Evolutionary conservation across 37 sponge, comb jelly and placozoan species (phyloP).

Genomic region (Mnemiopsis leidyi): DNA sequence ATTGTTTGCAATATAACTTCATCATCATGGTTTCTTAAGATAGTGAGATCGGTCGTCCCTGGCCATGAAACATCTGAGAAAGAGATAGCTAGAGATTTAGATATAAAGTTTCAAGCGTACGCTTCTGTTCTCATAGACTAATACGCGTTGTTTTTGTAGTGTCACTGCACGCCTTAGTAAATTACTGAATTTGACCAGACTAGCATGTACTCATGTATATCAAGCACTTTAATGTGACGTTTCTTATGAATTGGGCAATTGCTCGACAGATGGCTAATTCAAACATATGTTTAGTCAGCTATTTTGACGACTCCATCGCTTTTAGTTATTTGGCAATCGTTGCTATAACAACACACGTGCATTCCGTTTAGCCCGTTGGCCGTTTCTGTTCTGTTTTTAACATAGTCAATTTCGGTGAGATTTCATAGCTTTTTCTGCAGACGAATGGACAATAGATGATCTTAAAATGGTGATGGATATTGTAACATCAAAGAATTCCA

Average conservation of each 20-base stretch:
- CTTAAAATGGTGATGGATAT: not conserved
- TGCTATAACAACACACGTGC: not conserved
- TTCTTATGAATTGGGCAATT: not conserved
- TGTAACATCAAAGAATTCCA: not conserved
- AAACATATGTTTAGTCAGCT: not conserved
- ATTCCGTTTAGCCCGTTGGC: not conserved
- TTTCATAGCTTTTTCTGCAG: not conserved
- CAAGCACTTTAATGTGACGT: not conserved
- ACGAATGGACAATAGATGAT: not conserved
- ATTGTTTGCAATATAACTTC: not conserved
- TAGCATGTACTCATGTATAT: not conserved
- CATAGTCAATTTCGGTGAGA: not conserved
- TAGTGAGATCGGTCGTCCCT: not conserved
- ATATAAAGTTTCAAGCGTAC: not conserved
- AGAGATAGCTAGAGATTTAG: not conserved
- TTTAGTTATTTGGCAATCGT: not conserved
- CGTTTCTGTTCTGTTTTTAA: not conserved
- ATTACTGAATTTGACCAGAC: not conserved
- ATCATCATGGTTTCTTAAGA: not conserved
- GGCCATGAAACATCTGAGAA: too few species aligned
- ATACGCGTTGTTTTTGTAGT: not conserved
- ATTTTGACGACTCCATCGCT: not conserved
- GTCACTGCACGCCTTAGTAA: not conserved
- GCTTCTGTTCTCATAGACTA: not conserved
- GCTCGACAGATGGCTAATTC: not conserved